Percentiles rank a stretch among this genome's conserved stretches.
Evolutionary conservation across 2,113 vertebrate species (phyloP).

Genomic region (Pionites leucogaster): DNA sequence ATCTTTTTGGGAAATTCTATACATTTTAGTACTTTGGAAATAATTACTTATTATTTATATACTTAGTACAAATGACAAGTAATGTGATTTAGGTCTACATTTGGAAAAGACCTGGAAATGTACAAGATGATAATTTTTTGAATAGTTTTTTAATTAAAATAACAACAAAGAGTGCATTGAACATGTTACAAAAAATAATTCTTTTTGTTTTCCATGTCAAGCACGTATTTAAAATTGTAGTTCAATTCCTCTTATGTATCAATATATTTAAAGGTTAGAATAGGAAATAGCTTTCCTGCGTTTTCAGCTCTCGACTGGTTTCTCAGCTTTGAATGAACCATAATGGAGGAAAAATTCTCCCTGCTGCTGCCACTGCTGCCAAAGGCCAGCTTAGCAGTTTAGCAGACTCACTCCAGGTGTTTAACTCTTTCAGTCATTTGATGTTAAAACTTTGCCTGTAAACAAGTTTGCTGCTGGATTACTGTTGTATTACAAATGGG

Average conservation of each 20-base stretch:
- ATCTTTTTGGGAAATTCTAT: background rate
- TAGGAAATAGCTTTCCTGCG: background rate
- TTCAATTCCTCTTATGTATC: background rate
- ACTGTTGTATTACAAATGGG: background rate
- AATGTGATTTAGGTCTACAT: background rate
- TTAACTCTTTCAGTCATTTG: conserved; percentile 36
- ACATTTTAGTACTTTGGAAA: background rate
- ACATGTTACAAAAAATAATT: background rate
- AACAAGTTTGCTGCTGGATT: background rate
- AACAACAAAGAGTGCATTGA: background rate
- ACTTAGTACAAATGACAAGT: background rate
- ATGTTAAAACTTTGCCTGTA: background rate
- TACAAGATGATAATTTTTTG: background rate
- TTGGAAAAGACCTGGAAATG: background rate
- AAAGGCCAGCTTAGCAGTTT: conserved; percentile 29
- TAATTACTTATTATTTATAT: background rate
- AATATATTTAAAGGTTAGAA: background rate
- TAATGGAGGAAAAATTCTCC: background rate
- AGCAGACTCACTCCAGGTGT: conserved; percentile 21
- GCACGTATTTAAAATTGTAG: background rate
- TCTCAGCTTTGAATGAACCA: conserved; percentile 34
- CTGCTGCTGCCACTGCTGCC: background rate
- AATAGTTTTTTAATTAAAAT: background rate
- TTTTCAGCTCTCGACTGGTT: background rate
- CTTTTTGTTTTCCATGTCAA: background rate